These are phyloP conservation scores for Helogale parvula DNA, from an alignment of 2,113 vertebrate species.

Conservation along the genomic window DNA sequence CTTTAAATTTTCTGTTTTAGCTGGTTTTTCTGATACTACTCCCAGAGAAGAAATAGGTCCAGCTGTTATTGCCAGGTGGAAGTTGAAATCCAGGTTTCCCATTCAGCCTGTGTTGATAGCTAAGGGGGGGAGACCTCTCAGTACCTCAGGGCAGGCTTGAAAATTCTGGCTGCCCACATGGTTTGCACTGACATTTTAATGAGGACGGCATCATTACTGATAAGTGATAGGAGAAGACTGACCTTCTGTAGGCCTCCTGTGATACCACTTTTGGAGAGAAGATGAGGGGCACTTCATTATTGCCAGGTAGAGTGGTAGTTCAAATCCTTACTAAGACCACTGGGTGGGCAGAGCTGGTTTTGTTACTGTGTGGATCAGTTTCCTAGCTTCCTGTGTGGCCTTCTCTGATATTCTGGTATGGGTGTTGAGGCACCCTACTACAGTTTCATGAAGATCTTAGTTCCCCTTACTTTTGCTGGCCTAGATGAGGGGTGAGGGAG, in stretches of 20 bases:
- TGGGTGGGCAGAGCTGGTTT: accelerated
- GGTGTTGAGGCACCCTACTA: not conserved
- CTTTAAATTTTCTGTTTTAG: not conserved
- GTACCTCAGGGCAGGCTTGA: not conserved
- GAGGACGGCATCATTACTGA: not conserved
- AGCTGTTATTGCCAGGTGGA: not conserved
- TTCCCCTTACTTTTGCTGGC: not conserved
- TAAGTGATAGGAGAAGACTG: not conserved
- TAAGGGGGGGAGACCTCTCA: not conserved
- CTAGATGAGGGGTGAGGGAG: not conserved
- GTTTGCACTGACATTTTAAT: not conserved
- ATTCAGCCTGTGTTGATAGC: not conserved
- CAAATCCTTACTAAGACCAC: not conserved
- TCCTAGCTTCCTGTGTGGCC: not conserved
- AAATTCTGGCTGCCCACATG: not conserved
- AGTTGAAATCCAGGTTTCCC: not conserved
- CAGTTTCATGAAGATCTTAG: accelerated
- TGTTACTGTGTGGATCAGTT: not conserved
- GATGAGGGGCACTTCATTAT: not conserved
- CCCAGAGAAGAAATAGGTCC: not conserved
- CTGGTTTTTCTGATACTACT: not conserved
- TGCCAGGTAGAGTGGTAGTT: not conserved
- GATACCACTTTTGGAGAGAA: not conserved
- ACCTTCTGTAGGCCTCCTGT: not conserved
- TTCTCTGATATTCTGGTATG: not conserved